Conservation (phyloP, 2,113 vertebrate species). For the Apaloderma vittatum region DNA sequence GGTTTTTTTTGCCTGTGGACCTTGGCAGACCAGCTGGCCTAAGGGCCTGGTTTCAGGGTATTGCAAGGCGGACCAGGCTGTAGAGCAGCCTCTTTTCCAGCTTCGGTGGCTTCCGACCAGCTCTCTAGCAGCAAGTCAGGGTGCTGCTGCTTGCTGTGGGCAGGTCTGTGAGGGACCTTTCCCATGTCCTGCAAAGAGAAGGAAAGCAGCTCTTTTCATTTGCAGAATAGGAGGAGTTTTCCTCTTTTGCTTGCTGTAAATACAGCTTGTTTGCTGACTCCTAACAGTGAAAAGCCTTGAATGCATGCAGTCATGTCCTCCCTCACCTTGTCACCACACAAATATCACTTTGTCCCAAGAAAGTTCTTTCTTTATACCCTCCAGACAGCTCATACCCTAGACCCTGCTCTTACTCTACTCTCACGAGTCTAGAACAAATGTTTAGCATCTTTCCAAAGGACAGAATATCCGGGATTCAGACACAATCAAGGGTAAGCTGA, state of each 20-base stretch:
- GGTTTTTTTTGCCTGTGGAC: background rate
- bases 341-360: background rate
- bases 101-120: background rate
- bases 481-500: background rate
- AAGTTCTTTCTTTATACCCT: background rate
- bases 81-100: background rate
- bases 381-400: background rate
- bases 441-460: background rate
- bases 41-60: background rate
- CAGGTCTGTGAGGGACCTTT: background rate
- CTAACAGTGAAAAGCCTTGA: background rate
- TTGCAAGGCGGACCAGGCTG: background rate
- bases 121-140: background rate
- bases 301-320: fast-evolving
- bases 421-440: background rate
- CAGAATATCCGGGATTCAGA: background rate
- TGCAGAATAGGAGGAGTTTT: background rate
- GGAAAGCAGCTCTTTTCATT: background rate
- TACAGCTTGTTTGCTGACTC: background rate
- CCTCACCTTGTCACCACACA: background rate
- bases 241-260: background rate
- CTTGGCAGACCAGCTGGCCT: background rate
- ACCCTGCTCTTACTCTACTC: background rate
- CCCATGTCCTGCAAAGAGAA: background rate
- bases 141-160: background rate